Evolutionary conservation across 2,888 invertebrate genomes (phyloP).

Genomic region (Limnephilus lunatus): DNA sequence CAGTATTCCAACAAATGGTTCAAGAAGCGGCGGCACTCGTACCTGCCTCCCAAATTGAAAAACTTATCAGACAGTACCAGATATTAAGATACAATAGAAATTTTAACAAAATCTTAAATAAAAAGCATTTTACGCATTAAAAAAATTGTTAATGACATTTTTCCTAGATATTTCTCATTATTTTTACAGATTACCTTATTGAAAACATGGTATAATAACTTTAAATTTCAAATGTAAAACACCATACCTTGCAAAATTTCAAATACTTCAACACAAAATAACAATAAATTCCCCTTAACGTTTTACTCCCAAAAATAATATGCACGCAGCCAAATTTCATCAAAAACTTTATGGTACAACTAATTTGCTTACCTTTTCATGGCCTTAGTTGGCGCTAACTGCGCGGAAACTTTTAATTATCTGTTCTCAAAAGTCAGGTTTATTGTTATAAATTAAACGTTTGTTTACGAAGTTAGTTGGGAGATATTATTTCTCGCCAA

Average conservation of each 20-base stretch:
- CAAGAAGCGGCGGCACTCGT: too few species aligned
- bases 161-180: too few species aligned
- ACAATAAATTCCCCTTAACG: not conserved
- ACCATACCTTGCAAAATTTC: not conserved
- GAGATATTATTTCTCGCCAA: not conserved
- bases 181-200: too few species aligned
- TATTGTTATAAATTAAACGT: slow-evolving; percentile 13
- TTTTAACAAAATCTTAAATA: too few species aligned
- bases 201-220: too few species aligned
- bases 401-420: slow-evolving; percentile 7
- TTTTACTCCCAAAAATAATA: not conserved
- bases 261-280: not conserved
- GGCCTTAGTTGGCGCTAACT: not conserved
- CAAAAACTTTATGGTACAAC: not conserved
- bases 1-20: too few species aligned
- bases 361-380: not conserved
- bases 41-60: too few species aligned
- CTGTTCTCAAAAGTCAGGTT: not conserved
- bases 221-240: not conserved
- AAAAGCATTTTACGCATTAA: too few species aligned
- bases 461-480: slow-evolving; percentile 11
- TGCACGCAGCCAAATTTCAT: not conserved
- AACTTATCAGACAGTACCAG: too few species aligned
- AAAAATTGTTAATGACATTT: too few species aligned
- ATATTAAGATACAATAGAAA: too few species aligned